These are phyloP conservation scores for Platycnemis pennipes DNA, from an alignment of 2,888 invertebrate genomes.

Conservation along the genomic window DNA sequence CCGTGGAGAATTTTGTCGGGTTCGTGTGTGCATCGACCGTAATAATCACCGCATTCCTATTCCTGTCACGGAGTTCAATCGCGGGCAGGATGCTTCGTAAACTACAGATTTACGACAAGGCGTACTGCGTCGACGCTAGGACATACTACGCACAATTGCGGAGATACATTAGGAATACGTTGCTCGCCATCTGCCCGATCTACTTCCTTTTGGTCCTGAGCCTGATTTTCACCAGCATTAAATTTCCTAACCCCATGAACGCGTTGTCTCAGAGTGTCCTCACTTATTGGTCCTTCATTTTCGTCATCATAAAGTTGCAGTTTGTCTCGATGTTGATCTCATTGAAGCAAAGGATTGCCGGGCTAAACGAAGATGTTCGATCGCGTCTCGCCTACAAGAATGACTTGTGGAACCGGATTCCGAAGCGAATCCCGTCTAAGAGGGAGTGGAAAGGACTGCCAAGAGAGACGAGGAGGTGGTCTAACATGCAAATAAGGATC, in stretches of 20 bases:
- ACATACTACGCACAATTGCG: not conserved
- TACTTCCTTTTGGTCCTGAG: not conserved
- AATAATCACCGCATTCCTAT: not conserved
- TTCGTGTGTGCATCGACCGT: not conserved
- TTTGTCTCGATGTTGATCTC: not conserved
- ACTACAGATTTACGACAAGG: not conserved
- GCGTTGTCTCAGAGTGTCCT: not conserved
- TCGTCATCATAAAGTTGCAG: not conserved
- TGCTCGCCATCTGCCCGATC: not conserved
- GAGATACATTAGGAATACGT: not conserved
- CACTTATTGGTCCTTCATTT: not conserved
- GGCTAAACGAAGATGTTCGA: not conserved
- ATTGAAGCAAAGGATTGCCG: not conserved
- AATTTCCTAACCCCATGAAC: not conserved
- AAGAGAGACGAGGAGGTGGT: not conserved
- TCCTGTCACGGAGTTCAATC: not conserved
- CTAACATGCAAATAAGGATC: not conserved
- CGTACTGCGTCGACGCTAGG: not conserved
- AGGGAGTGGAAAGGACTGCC: not conserved
- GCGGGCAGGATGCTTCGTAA: not conserved
- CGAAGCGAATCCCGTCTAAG: not conserved
- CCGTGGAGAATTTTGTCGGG: not conserved
- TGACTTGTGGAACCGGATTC: not conserved
- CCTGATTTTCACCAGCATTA: not conserved
- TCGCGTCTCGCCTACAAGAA: not conserved